Evolutionary conservation across 2,113 vertebrate species (phyloP).

Genomic region (Indicator maculatus): DNA sequence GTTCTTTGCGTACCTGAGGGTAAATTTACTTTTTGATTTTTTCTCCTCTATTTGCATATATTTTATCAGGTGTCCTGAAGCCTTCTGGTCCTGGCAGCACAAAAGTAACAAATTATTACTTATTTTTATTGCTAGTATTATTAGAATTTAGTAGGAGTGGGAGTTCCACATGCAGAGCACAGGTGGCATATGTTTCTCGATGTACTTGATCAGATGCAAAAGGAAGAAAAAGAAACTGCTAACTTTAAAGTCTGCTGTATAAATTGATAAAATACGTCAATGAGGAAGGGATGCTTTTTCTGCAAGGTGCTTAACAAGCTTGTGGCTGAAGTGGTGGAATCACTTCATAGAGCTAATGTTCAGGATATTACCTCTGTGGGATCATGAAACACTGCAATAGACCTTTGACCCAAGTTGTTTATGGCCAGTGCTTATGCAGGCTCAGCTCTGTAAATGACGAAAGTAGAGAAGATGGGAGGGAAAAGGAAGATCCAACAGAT

Average conservation of each 20-base stretch:
- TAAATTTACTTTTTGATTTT: neutral
- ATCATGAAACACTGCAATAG: neutral
- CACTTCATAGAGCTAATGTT: neutral
- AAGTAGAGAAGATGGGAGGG: neutral
- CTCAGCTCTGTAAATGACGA: neutral
- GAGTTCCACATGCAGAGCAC: neutral
- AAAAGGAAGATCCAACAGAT: neutral
- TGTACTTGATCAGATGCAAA: neutral
- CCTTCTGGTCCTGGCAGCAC: neutral
- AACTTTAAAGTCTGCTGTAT: neutral
- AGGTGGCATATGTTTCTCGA: neutral
- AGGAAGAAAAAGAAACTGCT: neutral
- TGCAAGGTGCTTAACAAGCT: neutral
- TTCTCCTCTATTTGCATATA: neutral
- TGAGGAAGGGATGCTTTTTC: neutral
- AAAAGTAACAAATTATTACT: neutral
- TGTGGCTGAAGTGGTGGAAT: neutral
- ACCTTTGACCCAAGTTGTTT: neutral
- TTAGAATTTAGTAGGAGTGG: neutral
- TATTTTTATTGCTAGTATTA: slow-evolving; percentile 34
- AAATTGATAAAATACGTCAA: neutral
- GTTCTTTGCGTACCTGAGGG: neutral
- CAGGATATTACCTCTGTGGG: neutral
- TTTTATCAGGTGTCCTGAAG: neutral
- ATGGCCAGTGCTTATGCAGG: fast-evolving